Percentiles rank a stretch among this genome's conserved stretches.
Evolutionary conservation across 2,888 invertebrate species (phyloP).

Genomic region (Ophion costatus): DNA sequence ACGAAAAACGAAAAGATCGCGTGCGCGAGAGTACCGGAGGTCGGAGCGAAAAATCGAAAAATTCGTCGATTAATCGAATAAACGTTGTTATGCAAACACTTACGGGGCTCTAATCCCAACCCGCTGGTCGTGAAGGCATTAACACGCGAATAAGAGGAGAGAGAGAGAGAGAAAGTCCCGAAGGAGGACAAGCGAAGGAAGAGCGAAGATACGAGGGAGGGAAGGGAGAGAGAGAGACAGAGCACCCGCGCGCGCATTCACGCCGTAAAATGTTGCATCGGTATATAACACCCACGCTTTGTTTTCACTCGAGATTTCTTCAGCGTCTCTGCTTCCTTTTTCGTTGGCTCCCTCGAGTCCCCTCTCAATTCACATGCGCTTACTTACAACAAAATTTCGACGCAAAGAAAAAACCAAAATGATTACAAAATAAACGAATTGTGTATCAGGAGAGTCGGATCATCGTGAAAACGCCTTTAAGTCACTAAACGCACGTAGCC

Average conservation of each 20-base stretch:
- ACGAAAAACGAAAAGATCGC: background rate
- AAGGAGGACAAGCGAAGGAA: constrained; percentile 17
- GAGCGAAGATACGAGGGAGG: background rate
- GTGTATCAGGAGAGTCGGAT: constrained; percentile 39
- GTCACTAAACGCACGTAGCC: constrained; percentile 33
- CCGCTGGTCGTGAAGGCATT: constrained; percentile 11
- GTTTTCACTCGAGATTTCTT: constrained; percentile 52
- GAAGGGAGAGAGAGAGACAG: constrained; percentile 32
- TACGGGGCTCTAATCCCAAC: constrained; percentile 32
- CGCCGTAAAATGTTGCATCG: constrained; percentile 54
- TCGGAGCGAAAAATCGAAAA: background rate
- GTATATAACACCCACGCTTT: constrained; percentile 64
- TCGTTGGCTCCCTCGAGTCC: background rate
- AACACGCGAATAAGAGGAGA: constrained; percentile 31
- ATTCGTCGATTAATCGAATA: constrained; percentile 51
- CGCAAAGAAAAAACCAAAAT: background rate
- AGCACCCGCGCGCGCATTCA: constrained; percentile 57
- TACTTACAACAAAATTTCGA: too few relatives aligned
- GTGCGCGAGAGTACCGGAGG: background rate
- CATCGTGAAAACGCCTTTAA: constrained; percentile 48
- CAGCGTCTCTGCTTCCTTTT: background rate
- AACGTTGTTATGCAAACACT: constrained; percentile 61
- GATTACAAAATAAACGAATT: constrained; percentile 21
- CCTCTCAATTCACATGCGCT: too few relatives aligned
- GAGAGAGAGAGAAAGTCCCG: constrained; percentile 33